Conservation (phyloP, 2,797 vertebrate genomes). For the Leuciscus waleckii region DNA sequence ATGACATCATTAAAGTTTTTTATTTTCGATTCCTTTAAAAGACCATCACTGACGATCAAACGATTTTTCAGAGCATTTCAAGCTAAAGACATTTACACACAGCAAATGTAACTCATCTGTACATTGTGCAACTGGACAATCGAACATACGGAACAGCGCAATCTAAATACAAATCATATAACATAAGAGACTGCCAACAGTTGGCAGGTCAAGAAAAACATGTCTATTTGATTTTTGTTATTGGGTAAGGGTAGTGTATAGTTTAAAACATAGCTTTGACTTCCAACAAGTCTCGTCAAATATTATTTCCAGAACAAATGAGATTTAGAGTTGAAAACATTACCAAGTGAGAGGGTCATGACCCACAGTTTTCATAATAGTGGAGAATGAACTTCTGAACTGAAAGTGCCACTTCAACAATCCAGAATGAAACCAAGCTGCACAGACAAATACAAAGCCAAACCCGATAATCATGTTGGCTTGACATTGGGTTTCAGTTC, state of each 20-base stretch:
- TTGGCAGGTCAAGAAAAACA: not conserved
- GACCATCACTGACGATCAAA: not conserved
- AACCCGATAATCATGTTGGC: constrained; percentile 57
- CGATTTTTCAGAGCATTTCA: not conserved
- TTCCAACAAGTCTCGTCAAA: constrained; percentile 15
- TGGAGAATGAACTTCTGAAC: constrained; percentile 40
- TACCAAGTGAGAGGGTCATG: constrained; percentile 21
- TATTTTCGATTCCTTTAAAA: not conserved
- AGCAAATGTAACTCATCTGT: not conserved
- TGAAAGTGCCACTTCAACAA: constrained; percentile 21
- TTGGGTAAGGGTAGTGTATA: not conserved
- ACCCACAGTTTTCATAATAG: not conserved
- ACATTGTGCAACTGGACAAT: not conserved
- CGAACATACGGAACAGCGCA: not conserved
- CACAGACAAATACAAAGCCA: constrained; percentile 11
- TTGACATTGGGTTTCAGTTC: constrained; percentile 63
- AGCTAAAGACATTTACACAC: not conserved
- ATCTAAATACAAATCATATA: not conserved
- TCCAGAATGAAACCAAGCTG: constrained; percentile 19
- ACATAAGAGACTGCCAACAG: not conserved
- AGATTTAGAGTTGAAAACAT: constrained; percentile 22
- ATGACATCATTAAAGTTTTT: not conserved
- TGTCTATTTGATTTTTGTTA: not conserved
- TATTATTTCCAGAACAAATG: constrained; percentile 24
- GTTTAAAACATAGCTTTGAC: not conserved